phyloP scores from a whole-genome alignment of 2,113 vertebrate genomes.

The Gobio gobio region DNA sequence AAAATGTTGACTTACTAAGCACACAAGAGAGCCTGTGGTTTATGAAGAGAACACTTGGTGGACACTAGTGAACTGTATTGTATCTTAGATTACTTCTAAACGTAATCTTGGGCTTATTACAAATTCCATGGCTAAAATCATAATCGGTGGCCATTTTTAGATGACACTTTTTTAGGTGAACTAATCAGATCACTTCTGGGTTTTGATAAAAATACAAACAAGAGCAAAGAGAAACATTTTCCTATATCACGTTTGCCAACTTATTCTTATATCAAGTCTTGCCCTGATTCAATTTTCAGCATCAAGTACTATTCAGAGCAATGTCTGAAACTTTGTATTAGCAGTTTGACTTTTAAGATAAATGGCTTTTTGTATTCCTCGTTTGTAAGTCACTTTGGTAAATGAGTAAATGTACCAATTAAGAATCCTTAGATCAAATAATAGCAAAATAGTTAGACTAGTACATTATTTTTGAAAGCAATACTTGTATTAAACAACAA shows the following conservation, averaged over 20 bases:
- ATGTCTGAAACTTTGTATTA: no score
- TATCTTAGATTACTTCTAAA: neutral
- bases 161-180: neutral
- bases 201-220: neutral
- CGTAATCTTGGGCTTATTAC: neutral
- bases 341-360: no score
- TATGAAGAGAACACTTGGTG: neutral
- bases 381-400: no score
- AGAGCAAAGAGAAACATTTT: neutral
- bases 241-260: neutral
- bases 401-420: neutral
- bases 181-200: neutral
- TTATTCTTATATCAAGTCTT: neutral
- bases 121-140: neutral
- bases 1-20: neutral
- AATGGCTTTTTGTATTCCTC: no score
- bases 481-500: neutral
- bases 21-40: no score
- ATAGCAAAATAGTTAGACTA: neutral
- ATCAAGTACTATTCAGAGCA: no score
- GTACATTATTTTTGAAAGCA: neutral
- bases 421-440: neutral
- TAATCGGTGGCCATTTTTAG: neutral
- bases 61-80: neutral
- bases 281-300: neutral